These are phyloP conservation scores for Stichopus horrens DNA, from an alignment of 53 echinoderm and acorn worm genomes.

Conservation along the genomic window DNA sequence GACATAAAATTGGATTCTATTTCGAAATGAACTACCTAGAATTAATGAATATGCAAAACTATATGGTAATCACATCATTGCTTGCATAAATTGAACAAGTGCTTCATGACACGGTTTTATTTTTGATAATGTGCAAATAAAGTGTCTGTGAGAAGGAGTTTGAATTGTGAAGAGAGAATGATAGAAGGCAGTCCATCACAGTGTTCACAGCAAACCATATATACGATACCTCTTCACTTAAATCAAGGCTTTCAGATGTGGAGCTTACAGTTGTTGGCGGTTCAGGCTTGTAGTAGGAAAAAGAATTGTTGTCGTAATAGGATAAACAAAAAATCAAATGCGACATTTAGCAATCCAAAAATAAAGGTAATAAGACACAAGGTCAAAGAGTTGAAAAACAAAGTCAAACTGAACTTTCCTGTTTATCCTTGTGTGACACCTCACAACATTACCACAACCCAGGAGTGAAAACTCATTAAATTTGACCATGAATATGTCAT, in stretches of 20 bases:
- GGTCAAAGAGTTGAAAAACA: neutral
- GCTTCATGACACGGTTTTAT: no score
- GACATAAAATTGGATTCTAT: no score
- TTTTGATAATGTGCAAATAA: no score
- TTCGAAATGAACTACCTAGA: no score
- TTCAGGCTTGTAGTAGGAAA: conserved; percentile 29
- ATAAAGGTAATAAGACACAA: neutral
- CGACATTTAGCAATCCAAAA: neutral
- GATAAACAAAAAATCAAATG: no score
- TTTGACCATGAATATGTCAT: neutral
- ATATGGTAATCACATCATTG: no score
- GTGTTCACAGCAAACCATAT: conserved; percentile 26
- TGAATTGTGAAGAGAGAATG: no score
- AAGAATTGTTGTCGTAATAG: neutral
- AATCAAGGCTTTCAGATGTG: conserved; percentile 21
- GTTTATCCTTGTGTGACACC: conserved; percentile 1
- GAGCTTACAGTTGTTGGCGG: conserved; percentile 14
- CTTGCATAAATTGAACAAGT: no score
- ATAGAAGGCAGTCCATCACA: neutral
- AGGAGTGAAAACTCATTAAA: neutral
- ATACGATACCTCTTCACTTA: conserved; percentile 31
- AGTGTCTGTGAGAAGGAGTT: no score
- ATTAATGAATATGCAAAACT: no score
- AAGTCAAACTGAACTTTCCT: neutral
- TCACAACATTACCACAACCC: neutral